Percentiles rank a stretch among this genome's conserved stretches.
These are phyloP conservation scores for Morone saxatilis DNA, from an alignment of 2,113 vertebrate species.

Conservation along the genomic window DNA sequence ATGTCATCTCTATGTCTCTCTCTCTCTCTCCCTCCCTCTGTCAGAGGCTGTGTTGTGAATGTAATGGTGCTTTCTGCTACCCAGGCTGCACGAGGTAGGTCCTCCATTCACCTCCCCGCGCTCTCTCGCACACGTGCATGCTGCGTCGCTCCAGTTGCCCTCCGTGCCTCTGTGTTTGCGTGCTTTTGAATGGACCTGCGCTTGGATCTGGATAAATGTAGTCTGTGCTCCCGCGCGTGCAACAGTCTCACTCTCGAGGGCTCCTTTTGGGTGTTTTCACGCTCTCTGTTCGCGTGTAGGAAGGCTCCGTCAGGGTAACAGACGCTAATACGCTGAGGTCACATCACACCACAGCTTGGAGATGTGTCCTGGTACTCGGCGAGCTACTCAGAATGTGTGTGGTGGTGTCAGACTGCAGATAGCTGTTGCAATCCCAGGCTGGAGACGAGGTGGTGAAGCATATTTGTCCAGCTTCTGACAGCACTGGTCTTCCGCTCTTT, in stretches of 20 bases:
- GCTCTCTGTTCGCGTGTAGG: background rate
- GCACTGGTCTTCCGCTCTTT: background rate
- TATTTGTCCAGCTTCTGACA: background rate
- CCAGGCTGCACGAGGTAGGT: slow-evolving; percentile 72
- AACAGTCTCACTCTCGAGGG: slow-evolving; percentile 1
- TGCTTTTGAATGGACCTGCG: background rate
- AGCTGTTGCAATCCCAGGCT: background rate
- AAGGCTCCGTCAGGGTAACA: background rate
- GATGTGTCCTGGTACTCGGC: slow-evolving; percentile 5
- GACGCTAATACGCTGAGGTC: slow-evolving; percentile 18
- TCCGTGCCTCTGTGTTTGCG: background rate
- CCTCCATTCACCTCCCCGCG: slow-evolving; percentile 28
- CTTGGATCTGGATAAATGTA: background rate
- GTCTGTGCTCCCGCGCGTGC: background rate
- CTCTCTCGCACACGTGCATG: slow-evolving; percentile 30
- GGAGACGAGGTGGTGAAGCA: background rate
- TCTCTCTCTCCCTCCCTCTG: slow-evolving; percentile 30
- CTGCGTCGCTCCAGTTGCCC: background rate
- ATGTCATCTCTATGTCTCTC: slow-evolving; percentile 76
- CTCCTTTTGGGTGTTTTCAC: background rate
- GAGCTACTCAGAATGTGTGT: slow-evolving; percentile 3
- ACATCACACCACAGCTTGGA: slow-evolving; percentile 23
- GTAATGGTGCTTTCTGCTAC: slow-evolving; percentile 60
- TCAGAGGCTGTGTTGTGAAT: slow-evolving; percentile 60
- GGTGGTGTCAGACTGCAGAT: slow-evolving; percentile 22